A percentile compares a stretch with the other conserved stretches of the same genome.
phyloP scores from a whole-genome alignment of 2,797 vertebrate genomes.

The Telmatherina bonti region DNA sequence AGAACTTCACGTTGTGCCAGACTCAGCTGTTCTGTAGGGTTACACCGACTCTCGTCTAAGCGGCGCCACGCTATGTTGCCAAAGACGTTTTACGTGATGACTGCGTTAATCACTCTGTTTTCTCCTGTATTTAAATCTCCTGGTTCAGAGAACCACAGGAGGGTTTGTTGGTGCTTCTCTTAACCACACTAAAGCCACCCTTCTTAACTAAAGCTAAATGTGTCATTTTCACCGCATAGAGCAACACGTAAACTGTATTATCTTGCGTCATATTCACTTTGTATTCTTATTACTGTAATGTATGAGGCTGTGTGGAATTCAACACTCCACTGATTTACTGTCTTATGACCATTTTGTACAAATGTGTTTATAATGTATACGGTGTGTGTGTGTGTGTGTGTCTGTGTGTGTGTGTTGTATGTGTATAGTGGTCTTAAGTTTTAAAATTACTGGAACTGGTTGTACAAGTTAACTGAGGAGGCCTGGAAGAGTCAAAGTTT shows the following conservation, averaged over 20 bases:
- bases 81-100: slow-evolving; percentile 59
- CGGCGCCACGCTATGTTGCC: slow-evolving; percentile 43
- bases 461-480: slow-evolving; percentile 47
- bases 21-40: slow-evolving; percentile 49
- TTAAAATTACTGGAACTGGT: slow-evolving; percentile 63
- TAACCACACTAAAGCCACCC: slow-evolving; percentile 38
- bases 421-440: slow-evolving; percentile 51
- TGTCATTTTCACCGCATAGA: not conserved
- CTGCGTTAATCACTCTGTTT: slow-evolving; percentile 43
- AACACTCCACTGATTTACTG: slow-evolving; percentile 54
- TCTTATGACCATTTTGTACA: slow-evolving; percentile 54
- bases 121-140: slow-evolving; percentile 59
- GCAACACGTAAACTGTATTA: slow-evolving; percentile 31
- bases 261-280: slow-evolving; percentile 12
- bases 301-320: slow-evolving; percentile 55
- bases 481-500: slow-evolving; percentile 30
- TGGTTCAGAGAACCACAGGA: slow-evolving; percentile 55
- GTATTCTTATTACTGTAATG: slow-evolving; percentile 41
- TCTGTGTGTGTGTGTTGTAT: slow-evolving; percentile 56
- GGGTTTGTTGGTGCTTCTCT: slow-evolving; percentile 45
- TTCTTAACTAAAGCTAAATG: slow-evolving; percentile 17
- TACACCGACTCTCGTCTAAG: not conserved
- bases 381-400: slow-evolving; percentile 19
- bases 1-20: too few relatives aligned
- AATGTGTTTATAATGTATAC: slow-evolving; percentile 67